phyloP scores from a whole-genome alignment of 2,888 invertebrate genomes.

The Cancer borealis region DNA sequence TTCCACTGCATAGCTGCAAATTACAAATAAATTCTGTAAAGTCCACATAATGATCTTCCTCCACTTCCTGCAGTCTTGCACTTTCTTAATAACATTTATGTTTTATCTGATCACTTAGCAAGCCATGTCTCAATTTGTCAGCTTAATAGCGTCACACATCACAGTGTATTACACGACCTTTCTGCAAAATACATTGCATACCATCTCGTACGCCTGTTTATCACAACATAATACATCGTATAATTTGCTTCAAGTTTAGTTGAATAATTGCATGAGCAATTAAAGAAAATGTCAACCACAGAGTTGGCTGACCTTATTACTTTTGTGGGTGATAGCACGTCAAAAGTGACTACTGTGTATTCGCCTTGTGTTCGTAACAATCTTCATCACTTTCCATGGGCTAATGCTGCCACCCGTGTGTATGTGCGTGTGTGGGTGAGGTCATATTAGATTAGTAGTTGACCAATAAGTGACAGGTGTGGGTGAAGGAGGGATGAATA shows the following conservation, averaged over 20 bases:
- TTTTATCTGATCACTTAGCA: not conserved
- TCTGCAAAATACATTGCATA: not conserved
- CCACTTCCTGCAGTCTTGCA: not conserved
- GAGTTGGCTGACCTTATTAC: too few relatives aligned
- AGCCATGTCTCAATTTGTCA: not conserved
- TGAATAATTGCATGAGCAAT: not conserved
- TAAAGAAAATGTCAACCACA: too few relatives aligned
- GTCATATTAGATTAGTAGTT: not conserved
- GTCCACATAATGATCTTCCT: not conserved
- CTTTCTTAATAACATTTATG: not conserved
- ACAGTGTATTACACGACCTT: not conserved
- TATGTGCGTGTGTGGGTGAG: not conserved
- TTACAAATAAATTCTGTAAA: not conserved
- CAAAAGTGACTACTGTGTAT: too few relatives aligned
- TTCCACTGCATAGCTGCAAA: conserved; percentile 22
- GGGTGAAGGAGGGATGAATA: not conserved
- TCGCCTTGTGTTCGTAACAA: not conserved
- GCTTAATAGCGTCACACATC: not conserved
- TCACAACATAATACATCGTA: not conserved
- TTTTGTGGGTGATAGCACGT: too few relatives aligned
- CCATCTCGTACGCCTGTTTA: not conserved
- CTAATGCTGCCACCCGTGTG: not conserved
- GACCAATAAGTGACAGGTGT: not conserved
- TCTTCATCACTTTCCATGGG: not conserved
- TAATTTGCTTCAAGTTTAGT: not conserved